Base-by-base conservation (phyloP, 2,888 invertebrate genomes). In the Cheilosia impressa region DNA sequence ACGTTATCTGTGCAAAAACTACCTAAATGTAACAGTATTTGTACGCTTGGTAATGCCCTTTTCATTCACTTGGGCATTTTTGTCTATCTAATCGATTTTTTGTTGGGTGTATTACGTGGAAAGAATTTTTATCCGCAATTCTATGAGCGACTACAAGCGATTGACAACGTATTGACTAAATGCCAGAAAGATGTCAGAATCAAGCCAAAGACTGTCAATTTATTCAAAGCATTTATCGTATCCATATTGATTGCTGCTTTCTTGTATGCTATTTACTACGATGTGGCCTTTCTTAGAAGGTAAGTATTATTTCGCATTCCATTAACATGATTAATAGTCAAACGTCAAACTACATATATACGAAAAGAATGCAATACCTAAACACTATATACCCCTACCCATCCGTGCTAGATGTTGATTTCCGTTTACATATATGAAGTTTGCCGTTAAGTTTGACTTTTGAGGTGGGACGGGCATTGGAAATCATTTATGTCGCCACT, bases 71-170 rank as follows among this genome's bases (percentile, higher is more conserved):
- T 92, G 81, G 92, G 92, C 0, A 88, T 90, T 10, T 90, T 90
- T 47, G 89, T 92, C 4, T 92, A 92, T 55, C 27, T 90, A 10
- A 88, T 88, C 4, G 88, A 89, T 15, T 88, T 87, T 17, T 4
- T 89, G 6, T 22, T 91, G 45, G 90, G 90, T n/a, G 31, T 92
- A 0, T 87, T 89, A 45, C 90, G 91, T 0, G 90, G 91, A 6
- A 91, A 91, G 45, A 76, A 87, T 10, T 92, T 92, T 69, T 92
- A 89, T 58, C 80, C 89, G 15, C 88, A 89, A 19, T 92, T 91
- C 72, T 87, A 90, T 47, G 79, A 87, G 34, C 88, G 88, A 15
- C 63, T 92, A 2, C 47, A 87, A 1, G 90, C 90, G 68, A 92
- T 92, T 55, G 91, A 91, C 85, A 88, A 78, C 0, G 72, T 89